Evolutionary conservation across 2,113 vertebrate species (phyloP), one percentile per base, ranked within the genome.

Genomic region (Lathamus discolor): DNA sequence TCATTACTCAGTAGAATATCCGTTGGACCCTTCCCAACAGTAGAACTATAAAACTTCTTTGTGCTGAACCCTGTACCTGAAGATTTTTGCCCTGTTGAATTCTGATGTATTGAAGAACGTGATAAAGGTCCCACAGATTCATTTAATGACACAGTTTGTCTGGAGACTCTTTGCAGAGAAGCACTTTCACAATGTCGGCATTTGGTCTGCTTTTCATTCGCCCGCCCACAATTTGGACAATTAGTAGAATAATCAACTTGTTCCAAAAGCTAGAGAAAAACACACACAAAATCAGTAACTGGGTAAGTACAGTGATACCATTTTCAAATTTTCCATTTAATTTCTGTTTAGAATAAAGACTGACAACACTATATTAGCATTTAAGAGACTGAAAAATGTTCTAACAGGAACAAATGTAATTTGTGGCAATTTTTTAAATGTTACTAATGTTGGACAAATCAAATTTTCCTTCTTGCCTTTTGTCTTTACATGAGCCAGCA

Each of bases 81-180:
- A 96, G 96, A 96, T 96, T 98, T 98, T 55, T 98, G 98, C 92
- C 97, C 98, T 88, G 97, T 43, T 87, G 98, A 97, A 90, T 98
- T 98, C 57, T 98, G 97, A 96, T 98, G 98, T 97, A 99, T 98
- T 88, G 99, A 98, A 23, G 98, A 98, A 37, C 99, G 98, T 27
- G 98, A 96, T 57, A 98, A 97, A 41, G 98, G 97, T 78, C 98
- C 96, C 86, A 97, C 13, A 90, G 97, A 87, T 94, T 98, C 98
- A 94, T 81, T 96, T 83, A 98, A 95, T 11, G 96, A 51, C 78
- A 95, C 37, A 95, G 93, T 94, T 95, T 98, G 98, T 77, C 96
- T 97, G 52, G 95, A 97, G 90, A 97, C 97, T 98, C 97, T 97
- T 88, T 98, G 92, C 79, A 93, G 37, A 74, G 98, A 96, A 70